Percentiles rank a stretch among this genome's conserved stretches.
These are phyloP conservation scores for Syrphus vitripennis DNA, from an alignment of 2,888 invertebrate species.

Conservation along the genomic window DNA sequence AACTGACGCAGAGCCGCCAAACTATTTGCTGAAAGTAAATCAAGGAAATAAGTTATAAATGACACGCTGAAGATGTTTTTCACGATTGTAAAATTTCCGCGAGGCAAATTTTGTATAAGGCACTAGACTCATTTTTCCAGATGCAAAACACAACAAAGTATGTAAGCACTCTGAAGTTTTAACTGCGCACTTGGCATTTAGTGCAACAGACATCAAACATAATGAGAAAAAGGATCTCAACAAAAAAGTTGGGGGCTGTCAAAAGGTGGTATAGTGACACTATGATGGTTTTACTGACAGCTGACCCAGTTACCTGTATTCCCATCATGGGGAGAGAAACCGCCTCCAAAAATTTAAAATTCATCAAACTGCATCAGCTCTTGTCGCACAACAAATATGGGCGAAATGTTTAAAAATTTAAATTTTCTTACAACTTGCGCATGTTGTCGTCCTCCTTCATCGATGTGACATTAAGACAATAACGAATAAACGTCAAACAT, in stretches of 20 bases:
- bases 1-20: slow-evolving; percentile 9
- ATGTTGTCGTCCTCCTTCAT: not conserved
- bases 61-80: slow-evolving; percentile 59
- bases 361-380: slow-evolving; percentile 10
- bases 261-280: slow-evolving; percentile 27
- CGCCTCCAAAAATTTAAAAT: slow-evolving; percentile 12
- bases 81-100: slow-evolving; percentile 42
- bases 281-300: slow-evolving; percentile 40
- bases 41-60: slow-evolving; percentile 56
- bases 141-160: not conserved
- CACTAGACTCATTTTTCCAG: not conserved
- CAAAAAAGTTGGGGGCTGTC: slow-evolving; percentile 24
- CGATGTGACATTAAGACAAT: slow-evolving; percentile 22
- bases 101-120: slow-evolving; percentile 28
- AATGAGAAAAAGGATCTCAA: slow-evolving; percentile 40
- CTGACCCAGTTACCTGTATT: slow-evolving; percentile 57
- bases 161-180: not conserved
- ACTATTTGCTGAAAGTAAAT: slow-evolving; percentile 57
- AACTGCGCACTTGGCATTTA: not conserved
- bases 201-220: not conserved
- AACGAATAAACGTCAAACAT: slow-evolving; percentile 20
- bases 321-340: slow-evolving; percentile 3
- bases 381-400: slow-evolving; percentile 50
- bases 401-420: slow-evolving; percentile 36
- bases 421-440: not conserved